Evolutionary conservation across 2,113 vertebrate species (phyloP).

Genomic region (Synodontis membranacea): DNA sequence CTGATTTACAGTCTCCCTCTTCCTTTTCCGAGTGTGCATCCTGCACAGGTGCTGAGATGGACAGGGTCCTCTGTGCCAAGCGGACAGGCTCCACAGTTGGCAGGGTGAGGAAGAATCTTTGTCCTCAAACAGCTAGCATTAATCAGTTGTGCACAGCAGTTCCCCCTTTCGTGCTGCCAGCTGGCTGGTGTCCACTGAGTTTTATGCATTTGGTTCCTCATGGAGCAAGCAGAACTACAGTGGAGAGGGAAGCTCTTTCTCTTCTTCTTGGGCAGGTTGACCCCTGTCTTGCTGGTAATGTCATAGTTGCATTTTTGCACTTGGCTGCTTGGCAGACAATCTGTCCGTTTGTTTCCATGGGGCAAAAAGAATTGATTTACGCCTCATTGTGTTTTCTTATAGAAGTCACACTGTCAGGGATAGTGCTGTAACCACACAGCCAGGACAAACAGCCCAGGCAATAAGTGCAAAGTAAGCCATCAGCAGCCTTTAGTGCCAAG

Average conservation of each 20-base stretch:
- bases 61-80: constrained; percentile 59
- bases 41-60: constrained; percentile 66
- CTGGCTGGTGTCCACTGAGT: constrained; percentile 75
- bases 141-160: constrained; percentile 71
- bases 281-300: constrained; percentile 58
- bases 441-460: constrained; percentile 19
- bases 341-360: constrained; percentile 38
- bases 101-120: constrained; percentile 57
- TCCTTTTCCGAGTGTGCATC: constrained; percentile 48
- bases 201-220: constrained; percentile 69
- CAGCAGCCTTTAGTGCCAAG: constrained; percentile 23
- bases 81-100: constrained; percentile 61
- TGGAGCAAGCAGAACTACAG: constrained; percentile 66
- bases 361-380: constrained; percentile 47
- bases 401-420: constrained; percentile 22
- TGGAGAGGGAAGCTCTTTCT: constrained; percentile 68
- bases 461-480: constrained; percentile 19
- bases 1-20: constrained; percentile 50
- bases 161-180: constrained; percentile 72
- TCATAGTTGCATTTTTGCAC: constrained; percentile 52
- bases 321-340: constrained; percentile 27
- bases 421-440: constrained; percentile 10
- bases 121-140: constrained; percentile 69
- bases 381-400: constrained; percentile 47
- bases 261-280: constrained; percentile 13